These are phyloP conservation scores for Syngnathus rostellatus DNA, from an alignment of 2,797 vertebrate genomes.

Conservation along the genomic window DNA sequence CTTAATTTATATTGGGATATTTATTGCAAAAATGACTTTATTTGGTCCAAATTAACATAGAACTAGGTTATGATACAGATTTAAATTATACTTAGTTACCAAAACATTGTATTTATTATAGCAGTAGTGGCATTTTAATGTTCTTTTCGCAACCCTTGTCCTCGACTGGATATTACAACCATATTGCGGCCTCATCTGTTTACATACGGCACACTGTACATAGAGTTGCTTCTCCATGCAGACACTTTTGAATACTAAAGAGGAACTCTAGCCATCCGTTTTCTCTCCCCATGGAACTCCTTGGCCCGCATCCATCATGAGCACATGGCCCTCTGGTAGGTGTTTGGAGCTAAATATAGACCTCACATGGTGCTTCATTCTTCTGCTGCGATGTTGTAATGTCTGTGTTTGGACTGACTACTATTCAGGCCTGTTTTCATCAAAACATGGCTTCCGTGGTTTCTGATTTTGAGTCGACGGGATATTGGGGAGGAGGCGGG, in stretches of 20 bases:
- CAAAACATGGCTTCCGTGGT: slow-evolving; percentile 46
- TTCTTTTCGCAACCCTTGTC: background rate
- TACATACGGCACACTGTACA: background rate
- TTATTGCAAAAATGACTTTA: background rate
- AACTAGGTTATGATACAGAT: background rate
- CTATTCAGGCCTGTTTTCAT: slow-evolving; percentile 55
- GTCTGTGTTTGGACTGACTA: slow-evolving; percentile 55
- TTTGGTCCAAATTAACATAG: background rate
- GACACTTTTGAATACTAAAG: background rate
- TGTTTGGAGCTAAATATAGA: slow-evolving; percentile 64
- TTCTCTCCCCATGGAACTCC: slow-evolving; percentile 36
- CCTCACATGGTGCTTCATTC: slow-evolving; percentile 36
- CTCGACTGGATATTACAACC: background rate
- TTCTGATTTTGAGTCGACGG: slow-evolving; percentile 46
- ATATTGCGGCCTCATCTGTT: background rate
- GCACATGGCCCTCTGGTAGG: slow-evolving; percentile 34
- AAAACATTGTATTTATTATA: background rate
- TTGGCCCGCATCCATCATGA: slow-evolving; percentile 44
- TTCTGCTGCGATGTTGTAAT: slow-evolving; percentile 42
- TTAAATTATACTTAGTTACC: background rate
- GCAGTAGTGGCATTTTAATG: background rate
- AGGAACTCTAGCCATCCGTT: slow-evolving; percentile 41
- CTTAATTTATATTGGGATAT: too few relatives aligned
- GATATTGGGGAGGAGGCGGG: slow-evolving; percentile 6
- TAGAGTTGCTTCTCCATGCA: background rate